Evolutionary conservation across 2,113 vertebrate species (phyloP).

Genomic region (Formicarius rufipectus): DNA sequence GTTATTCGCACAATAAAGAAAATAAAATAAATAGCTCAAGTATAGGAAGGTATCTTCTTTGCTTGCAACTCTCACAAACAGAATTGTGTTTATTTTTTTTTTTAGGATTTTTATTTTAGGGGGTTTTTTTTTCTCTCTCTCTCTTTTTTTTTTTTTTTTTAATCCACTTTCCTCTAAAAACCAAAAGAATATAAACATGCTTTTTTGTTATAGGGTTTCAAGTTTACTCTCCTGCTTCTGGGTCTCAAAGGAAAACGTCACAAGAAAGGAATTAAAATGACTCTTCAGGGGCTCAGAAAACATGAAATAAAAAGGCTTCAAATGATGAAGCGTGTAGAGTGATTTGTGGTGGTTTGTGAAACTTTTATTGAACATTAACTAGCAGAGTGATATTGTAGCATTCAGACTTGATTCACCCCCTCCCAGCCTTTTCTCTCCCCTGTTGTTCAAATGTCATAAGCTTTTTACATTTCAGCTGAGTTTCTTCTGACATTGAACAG

Average conservation of each 20-base stretch:
- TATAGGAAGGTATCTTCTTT: neutral
- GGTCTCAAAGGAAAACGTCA: conserved; percentile 55
- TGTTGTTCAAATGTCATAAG: conserved; percentile 28
- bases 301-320: conserved; percentile 61
- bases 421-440: neutral
- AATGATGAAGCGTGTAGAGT: conserved; percentile 52
- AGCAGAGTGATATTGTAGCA: neutral
- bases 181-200: conserved; percentile 17
- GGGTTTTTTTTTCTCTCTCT: neutral
- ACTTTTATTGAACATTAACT: conserved; percentile 61
- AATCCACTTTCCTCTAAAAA: neutral
- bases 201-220: conserved; percentile 47
- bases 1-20: neutral
- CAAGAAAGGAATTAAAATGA: conserved; percentile 63
- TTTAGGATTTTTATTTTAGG: no score
- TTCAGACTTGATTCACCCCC: neutral
- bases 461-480: conserved; percentile 35
- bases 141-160: neutral
- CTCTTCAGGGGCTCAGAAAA: conserved; percentile 60
- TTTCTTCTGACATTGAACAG: conserved; percentile 31
- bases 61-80: neutral
- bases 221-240: conserved; percentile 52
- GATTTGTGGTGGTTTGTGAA: conserved; percentile 58
- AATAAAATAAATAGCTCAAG: neutral
- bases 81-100: neutral